Base-by-base conservation (phyloP, 2,888 invertebrate species). In the Heterodera filipjevi region DNA sequence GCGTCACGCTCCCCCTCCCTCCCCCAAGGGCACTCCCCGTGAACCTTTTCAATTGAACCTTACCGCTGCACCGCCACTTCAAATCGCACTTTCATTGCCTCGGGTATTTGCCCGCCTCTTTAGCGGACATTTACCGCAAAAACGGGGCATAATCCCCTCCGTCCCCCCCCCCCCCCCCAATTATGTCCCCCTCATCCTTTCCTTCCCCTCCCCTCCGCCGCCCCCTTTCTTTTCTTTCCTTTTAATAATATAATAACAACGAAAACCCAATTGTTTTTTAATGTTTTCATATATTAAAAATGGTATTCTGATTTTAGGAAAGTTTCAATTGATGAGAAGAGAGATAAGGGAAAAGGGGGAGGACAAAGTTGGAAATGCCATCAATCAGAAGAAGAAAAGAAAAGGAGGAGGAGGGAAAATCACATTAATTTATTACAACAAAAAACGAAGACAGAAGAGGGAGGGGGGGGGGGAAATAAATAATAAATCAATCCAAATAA, bases 111-210 rank as follows among this genome's bases (percentile, higher is more conserved):
- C 59, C 59, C 22, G 5, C 59, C n/a, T 10, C 59, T 59, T 59
- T 59, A n/a, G 27, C 59, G 59, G 59, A 27, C n/a, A 59, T 22
- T 59, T 59, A n/a, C 59, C 59, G 59, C 59, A 59, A 59, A 59
- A n/a, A 59, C 59, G 59, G 59, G 59, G 59, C 59, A 49, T 59
- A 59, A 59, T 59, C 59, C 59, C 59, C 59, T 27, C 59, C 59
- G 19, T 10, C 59, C n/a, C 59, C 19, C n/a, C 59, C 22, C 59
- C 59, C 0, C 59, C 59, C n/a, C 59, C 59, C n/a, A 59, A 59
- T 59, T 59, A 59, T 59, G n/a, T 16, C 19, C 49, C 46, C 46
- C 10, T 49, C 44, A 5, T 12, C 12, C 44, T 44, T 12, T 44
- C 44, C 12, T 12, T 44, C 44, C 44, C 46, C 49, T 8, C 16